A percentile compares a stretch with the other conserved stretches of the same genome.
Evolutionary conservation across 1,140 invertebrate genomes (phyloP).

Genomic region (Diabrotica virgifera): DNA sequence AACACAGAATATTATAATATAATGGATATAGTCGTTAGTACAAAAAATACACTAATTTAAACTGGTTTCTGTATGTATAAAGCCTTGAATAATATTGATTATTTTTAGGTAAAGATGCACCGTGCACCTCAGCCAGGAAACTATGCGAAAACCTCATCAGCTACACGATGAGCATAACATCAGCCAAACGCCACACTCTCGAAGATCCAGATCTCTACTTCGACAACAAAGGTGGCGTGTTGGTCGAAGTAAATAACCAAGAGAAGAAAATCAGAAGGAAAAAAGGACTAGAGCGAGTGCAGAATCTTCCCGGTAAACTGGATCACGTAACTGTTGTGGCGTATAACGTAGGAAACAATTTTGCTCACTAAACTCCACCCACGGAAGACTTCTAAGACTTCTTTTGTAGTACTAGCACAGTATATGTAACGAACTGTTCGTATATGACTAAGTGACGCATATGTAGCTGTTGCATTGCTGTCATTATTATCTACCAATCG

Average conservation of each 20-base stretch:
- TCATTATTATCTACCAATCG: no score
- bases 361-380: no score
- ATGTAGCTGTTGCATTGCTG: no score
- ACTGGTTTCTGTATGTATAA: no score
- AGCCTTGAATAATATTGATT: background rate
- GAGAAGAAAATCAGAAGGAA: constrained; percentile 67
- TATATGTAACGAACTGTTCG: no score
- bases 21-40: no score
- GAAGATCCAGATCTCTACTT: constrained; percentile 81
- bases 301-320: constrained; percentile 85
- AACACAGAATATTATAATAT: no score
- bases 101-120: constrained; percentile 45
- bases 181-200: constrained; percentile 73
- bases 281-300: constrained; percentile 63
- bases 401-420: no score
- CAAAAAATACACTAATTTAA: no score
- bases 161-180: constrained; percentile 74
- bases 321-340: constrained; percentile 89
- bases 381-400: no score
- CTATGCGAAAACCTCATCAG: constrained; percentile 75
- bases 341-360: constrained; percentile 62
- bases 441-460: no score
- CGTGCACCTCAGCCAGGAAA: constrained; percentile 57
- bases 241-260: constrained; percentile 56
- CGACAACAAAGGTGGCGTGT: constrained; percentile 53